A percentile compares a stretch with the other conserved stretches of the same genome.
phyloP scores from a whole-genome alignment of 2,113 vertebrate genomes.

The Psettodes erumei region DNA sequence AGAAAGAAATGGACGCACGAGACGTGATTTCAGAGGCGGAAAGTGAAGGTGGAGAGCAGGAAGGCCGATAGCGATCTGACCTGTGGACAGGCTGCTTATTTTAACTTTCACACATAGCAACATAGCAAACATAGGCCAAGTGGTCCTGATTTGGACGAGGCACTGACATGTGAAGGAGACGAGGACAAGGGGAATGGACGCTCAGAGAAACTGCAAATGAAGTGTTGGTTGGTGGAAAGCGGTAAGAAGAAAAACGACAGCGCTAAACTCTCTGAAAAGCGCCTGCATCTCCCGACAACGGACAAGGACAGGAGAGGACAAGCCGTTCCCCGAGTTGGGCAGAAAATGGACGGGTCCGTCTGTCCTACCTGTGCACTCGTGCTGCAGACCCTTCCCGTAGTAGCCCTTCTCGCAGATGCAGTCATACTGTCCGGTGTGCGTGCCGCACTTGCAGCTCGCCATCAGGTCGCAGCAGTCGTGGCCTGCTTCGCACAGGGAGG shows the following conservation, averaged over 20 bases:
- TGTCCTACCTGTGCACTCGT: conserved; percentile 91
- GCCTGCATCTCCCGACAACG: background rate
- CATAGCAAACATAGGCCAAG: conserved; percentile 14
- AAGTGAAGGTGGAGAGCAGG: conserved; percentile 3
- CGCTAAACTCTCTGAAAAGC: background rate
- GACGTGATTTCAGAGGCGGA: conserved; percentile 23
- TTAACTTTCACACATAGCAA: conserved; percentile 30
- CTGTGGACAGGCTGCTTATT: conserved; percentile 55
- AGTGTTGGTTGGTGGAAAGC: background rate
- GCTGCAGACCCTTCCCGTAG: conserved; percentile 93
- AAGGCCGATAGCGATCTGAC: conserved; percentile 44
- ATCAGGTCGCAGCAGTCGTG: conserved; percentile 94
- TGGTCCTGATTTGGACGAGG: background rate
- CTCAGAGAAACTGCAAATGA: background rate
- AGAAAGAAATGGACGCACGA: background rate
- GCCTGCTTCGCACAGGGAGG: conserved; percentile 89
- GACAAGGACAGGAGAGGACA: no score
- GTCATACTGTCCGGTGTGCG: conserved; percentile 97
- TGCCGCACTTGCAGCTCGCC: conserved; percentile 98
- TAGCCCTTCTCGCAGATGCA: conserved; percentile 97
- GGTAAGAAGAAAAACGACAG: background rate
- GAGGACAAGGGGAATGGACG: background rate
- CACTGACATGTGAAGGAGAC: conserved; percentile 7
- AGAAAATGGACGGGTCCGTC: no score
- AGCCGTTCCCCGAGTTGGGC: no score